Conservation (phyloP, 2,113 vertebrate genomes). For the Macrotis lagotis region DNA sequence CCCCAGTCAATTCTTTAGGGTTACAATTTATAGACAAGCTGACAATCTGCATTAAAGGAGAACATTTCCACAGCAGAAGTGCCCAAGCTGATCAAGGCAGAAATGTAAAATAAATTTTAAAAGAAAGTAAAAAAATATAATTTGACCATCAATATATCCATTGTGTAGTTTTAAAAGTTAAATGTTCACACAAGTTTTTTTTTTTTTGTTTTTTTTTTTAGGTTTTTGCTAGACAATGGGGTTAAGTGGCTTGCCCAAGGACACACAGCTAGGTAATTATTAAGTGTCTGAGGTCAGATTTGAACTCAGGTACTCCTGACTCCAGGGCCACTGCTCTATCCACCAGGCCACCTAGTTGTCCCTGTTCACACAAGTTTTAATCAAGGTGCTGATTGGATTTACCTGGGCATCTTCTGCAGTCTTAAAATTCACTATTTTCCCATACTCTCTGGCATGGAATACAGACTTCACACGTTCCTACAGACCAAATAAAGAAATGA, state of each 20-base stretch:
- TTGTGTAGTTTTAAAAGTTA: not conserved
- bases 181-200: conserved; percentile 12
- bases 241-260: too few relatives aligned
- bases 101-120: conserved; percentile 23
- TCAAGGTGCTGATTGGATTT: conserved; percentile 72
- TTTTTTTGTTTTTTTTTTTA: too few relatives aligned
- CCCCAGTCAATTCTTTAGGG: not conserved
- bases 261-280: too few relatives aligned
- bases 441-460: conserved; percentile 98
- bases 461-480: conserved; percentile 98
- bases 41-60: not conserved
- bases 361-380: conserved; percentile 32
- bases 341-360: too few relatives aligned
- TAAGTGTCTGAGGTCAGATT: too few relatives aligned
- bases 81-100: not conserved
- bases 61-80: not conserved
- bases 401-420: conserved; percentile 94
- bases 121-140: conserved; percentile 10
- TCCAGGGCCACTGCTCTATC: too few relatives aligned
- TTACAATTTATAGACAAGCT: not conserved
- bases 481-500: conserved; percentile 61
- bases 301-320: too few relatives aligned
- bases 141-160: not conserved
- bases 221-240: too few relatives aligned
- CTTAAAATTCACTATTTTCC: conserved; percentile 98